Evolutionary conservation across 2,113 vertebrate genomes (phyloP).

Genomic region (Carassius auratus): DNA sequence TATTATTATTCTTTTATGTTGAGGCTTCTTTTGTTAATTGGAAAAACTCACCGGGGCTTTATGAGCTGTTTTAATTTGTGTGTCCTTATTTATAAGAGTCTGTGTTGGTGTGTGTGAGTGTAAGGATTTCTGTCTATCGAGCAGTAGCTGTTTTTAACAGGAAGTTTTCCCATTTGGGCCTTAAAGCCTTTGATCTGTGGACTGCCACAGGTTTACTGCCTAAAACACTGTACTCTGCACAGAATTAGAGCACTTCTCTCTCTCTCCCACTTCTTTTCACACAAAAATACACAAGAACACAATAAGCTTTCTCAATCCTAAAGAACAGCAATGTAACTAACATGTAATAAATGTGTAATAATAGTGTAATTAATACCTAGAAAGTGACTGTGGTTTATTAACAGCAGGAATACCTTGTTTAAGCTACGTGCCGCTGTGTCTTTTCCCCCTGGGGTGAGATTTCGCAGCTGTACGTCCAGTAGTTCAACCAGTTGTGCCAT

Average conservation of each 20-base stretch:
- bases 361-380: background rate
- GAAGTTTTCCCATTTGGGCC: slow-evolving; percentile 48
- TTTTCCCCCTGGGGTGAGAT: slow-evolving; percentile 95
- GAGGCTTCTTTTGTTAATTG: slow-evolving; percentile 45
- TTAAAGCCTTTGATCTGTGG: slow-evolving; percentile 48
- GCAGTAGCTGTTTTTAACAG: slow-evolving; percentile 46
- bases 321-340: background rate
- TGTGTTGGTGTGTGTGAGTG: slow-evolving; percentile 48
- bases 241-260: slow-evolving; percentile 53
- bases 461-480: slow-evolving; percentile 92
- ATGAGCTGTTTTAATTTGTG: slow-evolving; percentile 42
- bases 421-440: slow-evolving; percentile 95
- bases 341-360: background rate
- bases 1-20: slow-evolving; percentile 33
- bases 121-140: slow-evolving; percentile 45
- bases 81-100: slow-evolving; percentile 38
- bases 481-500: slow-evolving; percentile 97
- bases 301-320: background rate
- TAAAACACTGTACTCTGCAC: slow-evolving; percentile 67
- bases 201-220: slow-evolving; percentile 41
- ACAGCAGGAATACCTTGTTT: slow-evolving; percentile 83
- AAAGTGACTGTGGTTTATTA: background rate
- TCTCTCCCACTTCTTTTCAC: background rate
- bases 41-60: slow-evolving; percentile 47
- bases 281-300: background rate